Base-by-base conservation (phyloP, 2,888 invertebrate species). In the Melanophora roralis region DNA sequence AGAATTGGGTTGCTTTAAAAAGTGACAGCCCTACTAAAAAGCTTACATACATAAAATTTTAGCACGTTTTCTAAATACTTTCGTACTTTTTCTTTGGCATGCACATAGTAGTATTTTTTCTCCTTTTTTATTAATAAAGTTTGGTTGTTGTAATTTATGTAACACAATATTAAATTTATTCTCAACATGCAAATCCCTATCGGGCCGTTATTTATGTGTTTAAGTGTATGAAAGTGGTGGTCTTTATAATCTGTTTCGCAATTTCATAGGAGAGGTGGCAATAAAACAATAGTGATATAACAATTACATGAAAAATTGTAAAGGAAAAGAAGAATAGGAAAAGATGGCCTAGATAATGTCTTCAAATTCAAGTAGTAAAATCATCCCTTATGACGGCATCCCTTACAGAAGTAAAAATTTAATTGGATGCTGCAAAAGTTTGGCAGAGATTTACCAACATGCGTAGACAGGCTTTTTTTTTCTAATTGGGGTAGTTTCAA, bases 121-220 rank as follows among this genome's bases (percentile, higher is more conserved):
- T 36, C n/a, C 6, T 45, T 64, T 16, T 45, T 16, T 47, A 64
- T 62, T 40, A 76, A 40, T n/a, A 55, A 32, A 19, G 45, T 23
- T 43, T 36, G 38, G 75, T 69, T 51, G 38, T n/a, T n/a, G 55
- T 68, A 62, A 49, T 69, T 57, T 64, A 32, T 55, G 27, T 57
- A 23, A 69, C 23, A 38, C 21, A 16, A 57, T 69, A 68, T 57
- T 65, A 72, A 76, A 80, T 80, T 57, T 80, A 72, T 64, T 68
- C 7, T 27, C 14, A 73, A 76, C 80, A 80, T 75, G 79, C 75
- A 57, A 80, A 75, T 80, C 79, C 71, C 71, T 57, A 32, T 64
- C 57, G 62, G 53, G 32, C 32, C 12, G 32, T 62, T 65, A 27
- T 1, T 32, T n/a, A 27, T 6, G 27, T 27, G n/a, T n/a, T n/a